Conservation (phyloP, 2,113 vertebrate genomes). For the Catagonus wagneri region DNA sequence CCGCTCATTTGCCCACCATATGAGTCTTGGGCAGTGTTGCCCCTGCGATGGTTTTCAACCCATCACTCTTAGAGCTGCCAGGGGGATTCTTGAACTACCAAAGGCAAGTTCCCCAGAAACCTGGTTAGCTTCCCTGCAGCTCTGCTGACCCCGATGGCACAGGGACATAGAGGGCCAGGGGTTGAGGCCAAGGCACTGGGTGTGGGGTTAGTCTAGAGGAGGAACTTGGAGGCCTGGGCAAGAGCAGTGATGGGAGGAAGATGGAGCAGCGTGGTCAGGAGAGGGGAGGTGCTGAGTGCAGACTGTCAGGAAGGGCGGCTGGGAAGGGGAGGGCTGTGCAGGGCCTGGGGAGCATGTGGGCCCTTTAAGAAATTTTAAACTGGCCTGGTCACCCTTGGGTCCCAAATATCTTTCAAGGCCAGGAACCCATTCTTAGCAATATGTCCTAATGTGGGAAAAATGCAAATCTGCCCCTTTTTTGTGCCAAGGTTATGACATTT, state of each 20-base stretch:
- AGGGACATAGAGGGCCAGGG: background rate
- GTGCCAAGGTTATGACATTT: constrained; percentile 73
- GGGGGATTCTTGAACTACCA: background rate
- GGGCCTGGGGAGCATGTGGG: background rate
- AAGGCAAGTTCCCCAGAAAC: background rate
- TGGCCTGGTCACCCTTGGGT: constrained; percentile 37
- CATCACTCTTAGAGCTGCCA: background rate
- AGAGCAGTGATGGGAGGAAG: background rate
- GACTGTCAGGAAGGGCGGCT: background rate
- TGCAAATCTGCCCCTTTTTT: constrained; percentile 22
- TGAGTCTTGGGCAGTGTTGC: background rate
- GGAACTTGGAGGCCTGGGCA: background rate
- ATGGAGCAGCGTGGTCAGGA: background rate
- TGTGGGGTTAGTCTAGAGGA: background rate
- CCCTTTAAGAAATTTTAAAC: constrained; percentile 69
- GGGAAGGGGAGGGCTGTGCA: background rate
- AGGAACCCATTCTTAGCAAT: constrained; percentile 66
- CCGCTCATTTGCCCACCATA: background rate
- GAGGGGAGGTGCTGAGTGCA: background rate
- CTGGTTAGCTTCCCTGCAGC: background rate
- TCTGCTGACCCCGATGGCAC: background rate
- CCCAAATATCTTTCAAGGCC: constrained; percentile 58
- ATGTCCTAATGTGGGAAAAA: constrained; percentile 80
- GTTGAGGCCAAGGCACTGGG: background rate
- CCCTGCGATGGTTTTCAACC: background rate